Evolutionary conservation across 2,113 vertebrate genomes (phyloP), one percentile per base, ranked within the genome.

Genomic region (Chloroceryle aenea): DNA sequence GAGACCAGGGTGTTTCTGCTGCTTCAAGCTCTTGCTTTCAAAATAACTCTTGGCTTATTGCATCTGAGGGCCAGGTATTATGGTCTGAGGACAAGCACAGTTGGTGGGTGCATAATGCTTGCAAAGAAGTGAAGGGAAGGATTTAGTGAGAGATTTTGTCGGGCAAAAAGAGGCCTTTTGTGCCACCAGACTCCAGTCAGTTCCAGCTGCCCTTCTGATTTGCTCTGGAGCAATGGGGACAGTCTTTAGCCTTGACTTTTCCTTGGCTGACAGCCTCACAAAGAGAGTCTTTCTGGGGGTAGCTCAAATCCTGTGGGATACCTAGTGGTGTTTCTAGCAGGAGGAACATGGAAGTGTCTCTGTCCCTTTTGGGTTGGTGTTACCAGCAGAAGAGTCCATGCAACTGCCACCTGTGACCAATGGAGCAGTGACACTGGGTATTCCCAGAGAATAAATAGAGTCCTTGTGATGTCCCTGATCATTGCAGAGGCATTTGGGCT

Each of bases 11-110:
- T 81, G 55, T 75, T 94, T 77, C 56, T 88, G 79, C 76, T 75
- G 75, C 88, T 55, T 25, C 4, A 25, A 85, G 75, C 43, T 83
- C 42, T 88, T 90, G 42, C 58, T 81, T 90, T 62, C 63, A 47
- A 30, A 88, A 43, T 63, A 85, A 40, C 67, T 76, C 42, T 40
- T 21, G 19, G 55, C 27, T 85, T 42, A 5, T 14, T 77, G 79
- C 67, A 47, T 83, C 67, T 90, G 55, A 59, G 48, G 47, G 34
- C 82, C 82, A 94, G 92, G 95, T 90, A 91, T 77, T 19, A 11
- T 2, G 21, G 38, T 50, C 56, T 47, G 56, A 86, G 55, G n/a
- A 79, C 62, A 64, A 23, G 63, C 10, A 1, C 36, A 19, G 21
- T 13, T 67, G 43, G 42, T 16, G 48, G 30, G 38, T 79, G 77